Conservation (phyloP, 2,888 invertebrate species). For the Tortrix viridana region DNA sequence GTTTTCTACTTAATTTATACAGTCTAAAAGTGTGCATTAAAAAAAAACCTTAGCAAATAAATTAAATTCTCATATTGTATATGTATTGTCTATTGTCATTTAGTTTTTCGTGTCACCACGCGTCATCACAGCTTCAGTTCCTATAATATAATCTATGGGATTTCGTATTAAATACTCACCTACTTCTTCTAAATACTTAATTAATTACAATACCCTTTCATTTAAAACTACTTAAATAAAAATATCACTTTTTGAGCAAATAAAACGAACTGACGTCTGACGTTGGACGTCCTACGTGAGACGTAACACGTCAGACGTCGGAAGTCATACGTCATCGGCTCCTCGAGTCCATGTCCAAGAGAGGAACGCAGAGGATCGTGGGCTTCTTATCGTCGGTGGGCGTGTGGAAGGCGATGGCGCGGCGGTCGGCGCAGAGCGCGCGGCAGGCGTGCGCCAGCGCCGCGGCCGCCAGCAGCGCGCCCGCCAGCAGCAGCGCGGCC, state of each 20-base stretch:
- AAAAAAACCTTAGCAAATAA: background rate
- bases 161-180: slow-evolving; percentile 29
- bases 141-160: slow-evolving; percentile 16
- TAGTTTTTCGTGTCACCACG: slow-evolving; percentile 23
- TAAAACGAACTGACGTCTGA: background rate
- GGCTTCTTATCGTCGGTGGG: slow-evolving; percentile 42
- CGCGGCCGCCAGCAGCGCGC: slow-evolving; percentile 48
- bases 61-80: background rate
- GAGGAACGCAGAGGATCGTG: slow-evolving; percentile 28
- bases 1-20: background rate
- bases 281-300: background rate
- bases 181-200: slow-evolving; percentile 12
- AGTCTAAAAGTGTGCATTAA: background rate
- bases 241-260: slow-evolving; percentile 37
- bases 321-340: background rate
- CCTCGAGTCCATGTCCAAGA: slow-evolving; percentile 31
- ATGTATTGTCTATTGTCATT: background rate
- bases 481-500: slow-evolving; percentile 44
- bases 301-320: too few relatives aligned
- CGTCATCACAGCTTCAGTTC: slow-evolving; percentile 21
- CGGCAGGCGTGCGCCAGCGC: slow-evolving; percentile 41
- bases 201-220: slow-evolving; percentile 14
- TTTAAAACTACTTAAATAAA: slow-evolving; percentile 14
- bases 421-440: slow-evolving; percentile 39
- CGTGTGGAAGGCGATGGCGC: slow-evolving; percentile 42